Evolutionary conservation across 92 coral and sea anemone genomes (phyloP).

Genomic region (Micromussa lordhowensis): DNA sequence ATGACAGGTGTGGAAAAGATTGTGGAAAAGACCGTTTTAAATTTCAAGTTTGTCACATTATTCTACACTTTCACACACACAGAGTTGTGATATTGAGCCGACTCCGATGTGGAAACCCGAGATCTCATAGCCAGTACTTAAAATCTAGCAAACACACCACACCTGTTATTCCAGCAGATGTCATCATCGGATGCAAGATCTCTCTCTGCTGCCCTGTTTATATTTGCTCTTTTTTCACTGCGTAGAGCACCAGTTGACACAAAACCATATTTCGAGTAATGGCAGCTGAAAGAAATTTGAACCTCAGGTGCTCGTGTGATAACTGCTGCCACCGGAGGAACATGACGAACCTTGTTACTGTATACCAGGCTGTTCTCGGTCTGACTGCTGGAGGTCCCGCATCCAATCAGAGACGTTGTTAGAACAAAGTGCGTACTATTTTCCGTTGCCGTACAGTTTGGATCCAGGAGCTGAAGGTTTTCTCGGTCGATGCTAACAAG

Average conservation of each 20-base stretch:
- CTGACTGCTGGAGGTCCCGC: conserved; percentile 54
- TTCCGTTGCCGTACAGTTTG: conserved; percentile 46
- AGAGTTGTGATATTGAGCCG: too few species aligned
- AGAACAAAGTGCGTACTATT: conserved; percentile 63
- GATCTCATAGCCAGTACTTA: too few species aligned
- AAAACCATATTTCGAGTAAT: conserved; percentile 36
- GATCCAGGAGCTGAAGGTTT: conserved; percentile 50
- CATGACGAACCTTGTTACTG: conserved; percentile 60
- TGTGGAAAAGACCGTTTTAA: too few species aligned
- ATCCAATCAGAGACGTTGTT: conserved; percentile 39
- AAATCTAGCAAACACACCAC: background rate
- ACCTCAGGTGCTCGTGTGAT: conserved; percentile 57
- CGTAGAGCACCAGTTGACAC: conserved; percentile 38
- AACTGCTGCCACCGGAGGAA: conserved; percentile 7
- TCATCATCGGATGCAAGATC: background rate
- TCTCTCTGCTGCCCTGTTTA: background rate
- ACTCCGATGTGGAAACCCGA: too few species aligned
- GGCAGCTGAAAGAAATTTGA: conserved; percentile 59
- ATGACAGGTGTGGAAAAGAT: too few species aligned
- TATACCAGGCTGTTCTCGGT: conserved; percentile 40
- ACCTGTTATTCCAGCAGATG: conserved; percentile 27
- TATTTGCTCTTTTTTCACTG: background rate
- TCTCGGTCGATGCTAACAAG: conserved; percentile 34
- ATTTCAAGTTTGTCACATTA: too few species aligned
- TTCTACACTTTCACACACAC: too few species aligned